Percentiles rank a stretch among this genome's conserved stretches.
Conservation (phyloP, 35 echinoderm and acorn worm species). For the Diadema setosum region DNA sequence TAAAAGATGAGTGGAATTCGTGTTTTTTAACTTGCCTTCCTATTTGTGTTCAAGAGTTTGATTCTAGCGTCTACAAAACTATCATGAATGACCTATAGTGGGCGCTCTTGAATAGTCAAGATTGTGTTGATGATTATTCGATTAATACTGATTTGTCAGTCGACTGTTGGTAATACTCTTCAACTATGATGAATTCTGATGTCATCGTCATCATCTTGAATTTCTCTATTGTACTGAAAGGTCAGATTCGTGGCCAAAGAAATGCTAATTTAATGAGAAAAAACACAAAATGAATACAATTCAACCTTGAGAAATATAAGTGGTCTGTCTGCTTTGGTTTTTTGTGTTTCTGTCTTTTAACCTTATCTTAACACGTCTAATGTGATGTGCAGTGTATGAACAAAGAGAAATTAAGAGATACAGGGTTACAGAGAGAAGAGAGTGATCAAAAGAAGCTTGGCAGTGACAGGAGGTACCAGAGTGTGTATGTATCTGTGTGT, state of each 20-base stretch:
- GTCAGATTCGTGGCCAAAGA: constrained; percentile 8
- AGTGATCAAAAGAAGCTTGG: too few species aligned
- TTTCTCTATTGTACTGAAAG: neutral
- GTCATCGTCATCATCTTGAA: constrained; percentile 10
- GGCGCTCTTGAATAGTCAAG: neutral
- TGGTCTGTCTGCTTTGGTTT: neutral
- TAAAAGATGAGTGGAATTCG: neutral
- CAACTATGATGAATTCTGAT: neutral
- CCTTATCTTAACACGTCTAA: too few species aligned
- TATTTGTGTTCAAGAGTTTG: neutral
- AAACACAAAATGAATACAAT: neutral
- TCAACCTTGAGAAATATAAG: neutral
- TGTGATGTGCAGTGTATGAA: too few species aligned
- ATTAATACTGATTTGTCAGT: neutral
- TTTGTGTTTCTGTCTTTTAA: too few species aligned
- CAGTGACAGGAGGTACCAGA: too few species aligned
- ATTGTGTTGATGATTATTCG: neutral
- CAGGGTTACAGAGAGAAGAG: too few species aligned
- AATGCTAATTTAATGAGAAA: constrained; percentile 3
- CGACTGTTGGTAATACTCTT: neutral
- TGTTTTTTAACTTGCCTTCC: constrained; percentile 14
- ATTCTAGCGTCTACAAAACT: neutral
- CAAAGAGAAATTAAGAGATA: too few species aligned
- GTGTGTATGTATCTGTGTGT: too few species aligned
- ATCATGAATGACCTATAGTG: neutral